Conservation (phyloP, 2,888 invertebrate species). For the Drosophila affinis region DNA sequence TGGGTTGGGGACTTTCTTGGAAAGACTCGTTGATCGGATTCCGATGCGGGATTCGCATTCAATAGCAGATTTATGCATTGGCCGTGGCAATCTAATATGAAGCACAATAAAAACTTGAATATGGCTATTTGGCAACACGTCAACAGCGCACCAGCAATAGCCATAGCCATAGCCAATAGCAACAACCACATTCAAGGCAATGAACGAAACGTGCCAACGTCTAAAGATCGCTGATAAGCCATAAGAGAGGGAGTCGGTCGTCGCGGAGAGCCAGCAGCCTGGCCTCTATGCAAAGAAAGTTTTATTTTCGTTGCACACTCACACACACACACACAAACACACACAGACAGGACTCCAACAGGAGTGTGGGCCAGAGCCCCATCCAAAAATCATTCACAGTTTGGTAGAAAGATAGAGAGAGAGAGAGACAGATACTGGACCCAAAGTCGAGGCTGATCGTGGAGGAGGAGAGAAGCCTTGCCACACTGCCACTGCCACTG, state of each 20-base stretch:
- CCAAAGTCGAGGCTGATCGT: slow-evolving; percentile 31
- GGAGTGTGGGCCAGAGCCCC: slow-evolving; percentile 6
- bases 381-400: background rate
- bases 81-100: slow-evolving; percentile 77
- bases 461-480: slow-evolving; percentile 33
- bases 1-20: slow-evolving; percentile 57
- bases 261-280: background rate
- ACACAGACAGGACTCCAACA: slow-evolving; percentile 16
- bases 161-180: slow-evolving; percentile 24
- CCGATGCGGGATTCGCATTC: slow-evolving; percentile 51
- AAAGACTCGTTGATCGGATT: slow-evolving; percentile 60
- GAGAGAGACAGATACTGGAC: slow-evolving; percentile 5
- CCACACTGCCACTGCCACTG: background rate
- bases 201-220: slow-evolving; percentile 79
- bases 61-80: slow-evolving; percentile 74
- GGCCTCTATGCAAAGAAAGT: slow-evolving; percentile 64
- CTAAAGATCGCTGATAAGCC: slow-evolving; percentile 75
- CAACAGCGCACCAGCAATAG: slow-evolving; percentile 46
- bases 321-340: background rate
- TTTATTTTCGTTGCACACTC: slow-evolving; percentile 36
- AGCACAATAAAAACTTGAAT: slow-evolving; percentile 78
- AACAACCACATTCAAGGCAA: slow-evolving; percentile 67
- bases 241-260: slow-evolving; percentile 44
- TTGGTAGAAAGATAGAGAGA: slow-evolving; percentile 3
- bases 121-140: slow-evolving; percentile 77